Evolutionary conservation across 2,113 vertebrate species (phyloP).

Genomic region (Melanerpes formicivorus): DNA sequence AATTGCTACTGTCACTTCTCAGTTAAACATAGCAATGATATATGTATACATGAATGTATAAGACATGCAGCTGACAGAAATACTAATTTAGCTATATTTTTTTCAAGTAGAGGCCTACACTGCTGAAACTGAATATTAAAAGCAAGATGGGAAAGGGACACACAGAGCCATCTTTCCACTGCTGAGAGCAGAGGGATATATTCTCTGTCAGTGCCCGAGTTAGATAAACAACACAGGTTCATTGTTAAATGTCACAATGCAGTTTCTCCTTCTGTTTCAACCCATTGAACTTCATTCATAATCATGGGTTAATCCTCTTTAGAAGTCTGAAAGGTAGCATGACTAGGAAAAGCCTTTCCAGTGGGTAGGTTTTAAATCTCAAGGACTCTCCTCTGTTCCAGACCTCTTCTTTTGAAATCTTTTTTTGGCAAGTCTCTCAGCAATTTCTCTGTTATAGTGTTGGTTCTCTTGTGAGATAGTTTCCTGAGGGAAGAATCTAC

Average conservation of each 20-base stretch:
- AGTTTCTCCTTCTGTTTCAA: not conserved
- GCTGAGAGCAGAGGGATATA: not conserved
- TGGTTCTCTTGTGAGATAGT: too few relatives aligned
- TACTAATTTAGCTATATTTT: not conserved
- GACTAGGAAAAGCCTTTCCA: conserved; percentile 1
- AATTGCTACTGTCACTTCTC: not conserved
- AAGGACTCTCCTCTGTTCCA: not conserved
- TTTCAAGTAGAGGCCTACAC: not conserved
- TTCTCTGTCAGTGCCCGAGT: not conserved
- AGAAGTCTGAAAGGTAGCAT: not conserved
- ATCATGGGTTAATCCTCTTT: not conserved
- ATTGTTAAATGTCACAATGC: not conserved
- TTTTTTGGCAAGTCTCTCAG: not conserved
- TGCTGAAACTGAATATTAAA: not conserved
- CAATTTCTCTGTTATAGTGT: too few relatives aligned
- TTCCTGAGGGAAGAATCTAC: too few relatives aligned
- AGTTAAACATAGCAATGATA: not conserved
- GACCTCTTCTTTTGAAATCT: not conserved
- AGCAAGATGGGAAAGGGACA: not conserved
- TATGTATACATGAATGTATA: not conserved
- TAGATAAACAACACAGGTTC: not conserved
- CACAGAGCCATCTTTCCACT: not conserved
- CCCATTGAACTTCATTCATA: not conserved
- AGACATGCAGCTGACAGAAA: not conserved
- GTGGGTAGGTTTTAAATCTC: not conserved